Percentiles rank a stretch among this genome's conserved stretches.
Conservation (phyloP, 2,113 vertebrate genomes). For the Aegotheles bennettii region DNA sequence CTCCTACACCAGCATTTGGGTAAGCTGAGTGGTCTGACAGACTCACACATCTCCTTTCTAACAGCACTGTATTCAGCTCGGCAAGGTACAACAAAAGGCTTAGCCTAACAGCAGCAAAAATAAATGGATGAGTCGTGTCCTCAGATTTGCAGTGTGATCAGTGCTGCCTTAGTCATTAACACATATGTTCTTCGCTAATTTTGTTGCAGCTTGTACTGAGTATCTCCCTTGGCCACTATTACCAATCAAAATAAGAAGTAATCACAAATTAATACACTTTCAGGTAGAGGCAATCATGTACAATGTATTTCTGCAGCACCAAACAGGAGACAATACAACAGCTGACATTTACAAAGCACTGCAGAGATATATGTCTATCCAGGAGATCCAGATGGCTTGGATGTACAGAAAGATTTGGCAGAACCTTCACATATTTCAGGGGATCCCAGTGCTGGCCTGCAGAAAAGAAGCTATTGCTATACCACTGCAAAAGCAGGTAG, state of each 20-base stretch:
- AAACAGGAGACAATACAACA: not conserved
- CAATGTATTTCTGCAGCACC: not conserved
- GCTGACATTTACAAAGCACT: not conserved
- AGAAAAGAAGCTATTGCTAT: not conserved
- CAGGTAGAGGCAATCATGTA: not conserved
- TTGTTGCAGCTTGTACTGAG: not conserved
- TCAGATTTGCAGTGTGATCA: accelerated
- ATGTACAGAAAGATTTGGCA: not conserved
- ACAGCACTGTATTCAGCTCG: not conserved
- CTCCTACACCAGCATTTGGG: not conserved
- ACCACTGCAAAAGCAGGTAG: not conserved
- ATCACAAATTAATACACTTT: not conserved
- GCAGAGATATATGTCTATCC: not conserved
- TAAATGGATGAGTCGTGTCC: accelerated
- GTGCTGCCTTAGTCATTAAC: accelerated
- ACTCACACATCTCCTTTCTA: not conserved
- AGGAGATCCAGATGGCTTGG: not conserved
- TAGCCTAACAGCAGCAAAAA: not conserved
- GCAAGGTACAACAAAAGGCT: not conserved
- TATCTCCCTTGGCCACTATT: not conserved
- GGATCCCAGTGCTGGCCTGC: not conserved
- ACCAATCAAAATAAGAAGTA: not conserved
- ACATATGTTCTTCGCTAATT: not conserved
- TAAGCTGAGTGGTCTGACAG: not conserved
- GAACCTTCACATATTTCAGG: not conserved